Evolutionary conservation across 1,140 invertebrate species (phyloP).

Genomic region (Musca vetustissima): DNA sequence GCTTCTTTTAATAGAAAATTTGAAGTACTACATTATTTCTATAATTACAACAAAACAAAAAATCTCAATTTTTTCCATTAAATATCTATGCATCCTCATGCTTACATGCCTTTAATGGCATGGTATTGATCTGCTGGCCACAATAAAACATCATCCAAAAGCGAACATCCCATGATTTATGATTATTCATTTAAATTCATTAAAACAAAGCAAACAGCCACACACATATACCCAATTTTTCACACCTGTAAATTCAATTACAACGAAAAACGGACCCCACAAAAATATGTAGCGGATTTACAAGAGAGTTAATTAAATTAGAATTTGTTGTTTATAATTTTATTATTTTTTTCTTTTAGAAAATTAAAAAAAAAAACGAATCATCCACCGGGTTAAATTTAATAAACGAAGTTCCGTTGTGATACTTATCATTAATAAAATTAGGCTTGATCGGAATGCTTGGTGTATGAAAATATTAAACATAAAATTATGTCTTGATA

Average conservation of each 20-base stretch:
- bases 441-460: too few relatives aligned
- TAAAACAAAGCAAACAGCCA: not conserved
- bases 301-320: too few relatives aligned
- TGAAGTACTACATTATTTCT: not conserved
- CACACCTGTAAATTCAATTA: conserved; percentile 19
- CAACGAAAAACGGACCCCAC: not conserved
- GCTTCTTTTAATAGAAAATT: not conserved
- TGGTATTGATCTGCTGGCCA: not conserved
- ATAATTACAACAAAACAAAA: not conserved
- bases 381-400: too few relatives aligned
- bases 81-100: not conserved
- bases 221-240: conserved; percentile 4
- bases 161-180: not conserved
- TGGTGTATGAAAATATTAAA: too few relatives aligned
- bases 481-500: too few relatives aligned
- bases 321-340: too few relatives aligned
- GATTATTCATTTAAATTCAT: conserved; percentile 19
- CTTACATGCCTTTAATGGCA: not conserved
- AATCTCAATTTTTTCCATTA: not conserved
- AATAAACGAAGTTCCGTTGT: too few relatives aligned
- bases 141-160: too few relatives aligned
- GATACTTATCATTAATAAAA: too few relatives aligned
- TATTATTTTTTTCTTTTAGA: too few relatives aligned
- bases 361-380: too few relatives aligned
- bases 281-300: too few relatives aligned